Base-by-base conservation (phyloP, 2,797 vertebrate species). In the Falco peregrinus region DNA sequence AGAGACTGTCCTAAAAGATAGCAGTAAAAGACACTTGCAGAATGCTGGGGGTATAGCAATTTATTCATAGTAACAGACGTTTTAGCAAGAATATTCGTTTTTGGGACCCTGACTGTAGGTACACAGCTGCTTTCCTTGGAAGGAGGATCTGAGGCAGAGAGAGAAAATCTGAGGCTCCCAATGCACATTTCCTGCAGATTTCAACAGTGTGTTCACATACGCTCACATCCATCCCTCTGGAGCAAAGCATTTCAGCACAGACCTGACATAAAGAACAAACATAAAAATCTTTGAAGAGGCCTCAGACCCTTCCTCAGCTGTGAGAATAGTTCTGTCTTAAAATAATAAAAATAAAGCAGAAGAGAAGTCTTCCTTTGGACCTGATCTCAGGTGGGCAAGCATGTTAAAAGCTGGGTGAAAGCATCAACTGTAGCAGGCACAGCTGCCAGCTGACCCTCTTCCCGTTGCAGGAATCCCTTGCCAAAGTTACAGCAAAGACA, bases 21-120 rank as follows among this genome's bases (percentile, higher is more conserved):
- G 61, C 45, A 41, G 48, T 60, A 85, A 92, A 80, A 84, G 43
- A 43, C 75, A 45, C 39, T 76, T 94, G 50, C 59, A 78, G 80
- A 82, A 76, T 35, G 21, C n/a, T 6, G 29, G 6, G 18, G 37
- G 16, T 11, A 57, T 5, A 64, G 64, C 60, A 54, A 41, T 19
- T 84, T 33, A n/a, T 51, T 89, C 24, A 28, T 3, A 31, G 11
- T n/a, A 17, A 35, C 54, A 33, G 45, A 39, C 1, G 2, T 59
- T 89, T 95, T 68, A 53, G 29, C 26, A 64, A 28, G 43, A 57
- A 33, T n/a, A 47, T 28, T 21, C 29, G 15, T 2, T 85, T 84
- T 51, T 43, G 75, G 41, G 41, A 53, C 4, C 8, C 29, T 0
- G 0, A 82, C 43, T 26, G 50, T 1, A 73, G 41, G 12, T 28